Percentiles rank a stretch among this genome's conserved stretches.
Conservation (phyloP, 2,113 vertebrate species). For the Sylvilagus bachmani region DNA sequence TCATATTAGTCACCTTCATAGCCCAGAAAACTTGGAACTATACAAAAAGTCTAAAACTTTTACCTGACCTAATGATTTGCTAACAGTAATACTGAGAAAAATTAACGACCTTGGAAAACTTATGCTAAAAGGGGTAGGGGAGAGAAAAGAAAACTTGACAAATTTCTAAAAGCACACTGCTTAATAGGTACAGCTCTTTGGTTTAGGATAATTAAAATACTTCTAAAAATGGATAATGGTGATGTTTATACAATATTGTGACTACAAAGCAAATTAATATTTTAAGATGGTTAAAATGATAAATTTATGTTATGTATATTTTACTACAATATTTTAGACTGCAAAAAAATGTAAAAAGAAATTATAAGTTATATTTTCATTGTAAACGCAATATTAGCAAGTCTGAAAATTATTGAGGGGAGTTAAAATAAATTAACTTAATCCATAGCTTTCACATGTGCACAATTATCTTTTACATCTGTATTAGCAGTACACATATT, state of each 20-base stretch:
- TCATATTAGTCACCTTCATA: neutral
- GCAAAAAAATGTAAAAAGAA: no score
- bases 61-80: neutral
- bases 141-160: neutral
- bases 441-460: neutral
- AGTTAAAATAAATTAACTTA: conserved; percentile 21
- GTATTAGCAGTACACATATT: neutral
- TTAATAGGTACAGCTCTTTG: neutral
- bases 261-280: neutral
- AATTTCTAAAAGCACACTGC: conserved; percentile 31
- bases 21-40: conserved; percentile 44
- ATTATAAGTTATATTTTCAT: conserved; percentile 38
- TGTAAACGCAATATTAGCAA: conserved; percentile 29
- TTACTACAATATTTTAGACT: neutral
- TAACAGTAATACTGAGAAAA: conserved; percentile 32
- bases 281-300: neutral
- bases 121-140: neutral
- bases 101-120: conserved; percentile 9
- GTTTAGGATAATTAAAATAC: neutral
- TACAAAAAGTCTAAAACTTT: conserved; percentile 49
- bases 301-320: neutral
- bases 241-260: neutral
- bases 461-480: neutral
- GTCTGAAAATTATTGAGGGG: conserved; percentile 17
- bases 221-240: neutral